These are phyloP conservation scores for Plebejus argus DNA, from an alignment of 2,888 invertebrate genomes.

Conservation along the genomic window DNA sequence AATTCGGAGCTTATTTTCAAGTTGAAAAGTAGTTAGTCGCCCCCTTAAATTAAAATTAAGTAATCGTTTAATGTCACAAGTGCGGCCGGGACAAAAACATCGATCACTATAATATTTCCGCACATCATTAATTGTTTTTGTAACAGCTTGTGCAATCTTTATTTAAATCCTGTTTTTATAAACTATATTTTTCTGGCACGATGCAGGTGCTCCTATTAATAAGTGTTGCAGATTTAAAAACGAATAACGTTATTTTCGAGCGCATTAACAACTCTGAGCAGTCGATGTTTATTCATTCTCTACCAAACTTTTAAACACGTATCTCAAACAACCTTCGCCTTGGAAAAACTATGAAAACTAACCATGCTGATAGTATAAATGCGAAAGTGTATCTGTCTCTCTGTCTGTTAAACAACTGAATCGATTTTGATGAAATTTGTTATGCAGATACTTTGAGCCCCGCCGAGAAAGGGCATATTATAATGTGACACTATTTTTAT, in stretches of 20 bases:
- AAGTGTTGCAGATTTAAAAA: slow-evolving; percentile 13
- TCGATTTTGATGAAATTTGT: too few relatives aligned
- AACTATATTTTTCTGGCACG: slow-evolving; percentile 18
- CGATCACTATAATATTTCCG: background rate
- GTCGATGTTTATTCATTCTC: background rate
- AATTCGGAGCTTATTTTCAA: too few relatives aligned
- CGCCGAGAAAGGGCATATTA: too few relatives aligned
- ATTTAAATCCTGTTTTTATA: background rate
- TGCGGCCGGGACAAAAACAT: too few relatives aligned
- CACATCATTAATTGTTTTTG: background rate
- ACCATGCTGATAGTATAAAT: too few relatives aligned
- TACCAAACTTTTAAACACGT: background rate
- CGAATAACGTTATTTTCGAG: background rate
- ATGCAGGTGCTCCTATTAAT: slow-evolving; percentile 22
- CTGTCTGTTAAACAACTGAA: too few relatives aligned
- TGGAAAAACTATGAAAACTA: background rate
- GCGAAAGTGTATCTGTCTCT: too few relatives aligned
- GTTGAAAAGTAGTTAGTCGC: too few relatives aligned
- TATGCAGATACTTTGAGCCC: too few relatives aligned
- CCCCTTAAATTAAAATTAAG: too few relatives aligned
- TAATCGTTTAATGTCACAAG: too few relatives aligned
- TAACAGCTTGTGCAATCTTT: background rate
- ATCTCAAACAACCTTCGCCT: background rate
- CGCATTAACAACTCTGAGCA: background rate
- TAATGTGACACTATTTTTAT: too few relatives aligned